Base-by-base conservation (phyloP, 2,797 vertebrate species). In the Siniperca undulata region DNA sequence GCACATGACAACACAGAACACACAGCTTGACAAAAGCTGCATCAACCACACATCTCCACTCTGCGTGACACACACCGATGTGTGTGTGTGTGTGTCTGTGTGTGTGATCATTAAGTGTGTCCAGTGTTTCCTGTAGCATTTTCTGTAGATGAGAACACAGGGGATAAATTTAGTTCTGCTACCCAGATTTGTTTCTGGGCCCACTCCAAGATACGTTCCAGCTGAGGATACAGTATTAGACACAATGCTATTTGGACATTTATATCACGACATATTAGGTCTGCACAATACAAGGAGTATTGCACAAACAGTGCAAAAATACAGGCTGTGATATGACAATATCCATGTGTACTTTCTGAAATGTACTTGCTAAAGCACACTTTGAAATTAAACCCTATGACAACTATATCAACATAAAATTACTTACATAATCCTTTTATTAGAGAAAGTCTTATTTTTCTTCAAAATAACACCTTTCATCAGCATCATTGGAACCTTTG, bases 1-100 rank as follows among this genome's bases (percentile, higher is more conserved):
- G 56, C 56, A 79, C 46, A 59, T 82, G 88, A 88, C 87, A 84
- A 87, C 65, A 12, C 70, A 36, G 58, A 85, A 88, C 58, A 36
- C 89, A 85, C 83, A 90, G 83, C 84, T 81, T 64, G 78, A 88
- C 86, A 87, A 86, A 89, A 74, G 81, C 78, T 13, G 79, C 82
- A 82, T 79, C 80, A 80, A 81, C 82, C 70, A 77, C 52, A 4
- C 74, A 78, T 75, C 80, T 79, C 56, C 61, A 65, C 62, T 72
- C 74, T 69, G 83, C 17, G 19, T 66, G 74, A 75, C 84, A 71
- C 74, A 80, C 77, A 44, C 74, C 44, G 56, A 69, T 64, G 44
- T 48, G 20, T 61, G 40, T 46, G 40, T 34, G 14, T 53, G 27
- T 36, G 42, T 64, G 44, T 50, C 17, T 61, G 40, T 46, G 40